Percentiles rank a stretch among this genome's conserved stretches.
phyloP scores from a whole-genome alignment of 1,140 invertebrate species.

The Matsumurasca onukii region DNA sequence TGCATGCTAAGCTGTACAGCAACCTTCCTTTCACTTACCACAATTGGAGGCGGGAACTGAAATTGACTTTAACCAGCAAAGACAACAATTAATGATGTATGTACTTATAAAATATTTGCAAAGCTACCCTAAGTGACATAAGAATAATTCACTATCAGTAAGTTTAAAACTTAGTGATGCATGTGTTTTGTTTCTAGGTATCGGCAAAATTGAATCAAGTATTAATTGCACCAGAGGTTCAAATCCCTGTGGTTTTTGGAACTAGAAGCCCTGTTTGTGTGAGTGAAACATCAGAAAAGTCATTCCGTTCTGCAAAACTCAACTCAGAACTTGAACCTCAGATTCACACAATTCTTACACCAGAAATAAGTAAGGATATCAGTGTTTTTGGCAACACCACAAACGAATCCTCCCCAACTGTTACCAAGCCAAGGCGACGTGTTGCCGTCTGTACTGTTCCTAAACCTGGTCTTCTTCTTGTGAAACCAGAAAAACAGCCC shows the following conservation, averaged over 20 bases:
- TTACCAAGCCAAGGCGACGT: not conserved
- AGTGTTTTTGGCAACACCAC: not conserved
- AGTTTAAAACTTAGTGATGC: too few relatives aligned
- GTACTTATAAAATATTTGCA: not conserved
- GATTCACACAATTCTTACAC: too few relatives aligned
- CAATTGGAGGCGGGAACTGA: not conserved
- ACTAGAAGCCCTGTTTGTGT: not conserved
- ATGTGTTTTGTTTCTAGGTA: constrained; percentile 9
- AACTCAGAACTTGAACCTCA: too few relatives aligned
- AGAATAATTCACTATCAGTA: not conserved
- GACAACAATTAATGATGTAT: not conserved
- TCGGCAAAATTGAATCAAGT: not conserved
- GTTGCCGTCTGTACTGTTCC: not conserved
- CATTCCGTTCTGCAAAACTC: too few relatives aligned
- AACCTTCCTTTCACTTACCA: not conserved
- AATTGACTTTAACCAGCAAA: not conserved
- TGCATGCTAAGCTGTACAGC: too few relatives aligned
- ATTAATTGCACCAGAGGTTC: not conserved
- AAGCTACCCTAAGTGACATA: not conserved
- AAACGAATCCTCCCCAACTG: not conserved
- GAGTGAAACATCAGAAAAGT: too few relatives aligned
- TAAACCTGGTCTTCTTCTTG: too few relatives aligned
- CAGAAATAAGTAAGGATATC: too few relatives aligned
- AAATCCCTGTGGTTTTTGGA: constrained; percentile 11
- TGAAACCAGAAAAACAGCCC: too few relatives aligned